A percentile compares a stretch with the other conserved stretches of the same genome.
phyloP scores from a whole-genome alignment of 1,140 invertebrate species.

The Tenebrio molitor region DNA sequence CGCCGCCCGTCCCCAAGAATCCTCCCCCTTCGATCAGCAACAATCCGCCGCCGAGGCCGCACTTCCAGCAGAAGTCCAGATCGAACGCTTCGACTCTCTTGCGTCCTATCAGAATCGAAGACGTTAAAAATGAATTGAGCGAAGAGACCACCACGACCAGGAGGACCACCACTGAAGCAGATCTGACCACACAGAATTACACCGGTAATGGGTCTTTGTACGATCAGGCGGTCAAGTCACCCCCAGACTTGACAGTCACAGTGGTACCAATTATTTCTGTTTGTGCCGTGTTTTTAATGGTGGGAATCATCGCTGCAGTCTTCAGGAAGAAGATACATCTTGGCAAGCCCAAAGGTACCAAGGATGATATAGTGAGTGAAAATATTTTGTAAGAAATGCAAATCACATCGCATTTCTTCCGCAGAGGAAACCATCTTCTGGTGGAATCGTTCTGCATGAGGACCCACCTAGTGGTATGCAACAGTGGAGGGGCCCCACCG shows the following conservation, averaged over 20 bases:
- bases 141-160: neutral
- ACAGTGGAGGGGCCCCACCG: slow-evolving; percentile 82
- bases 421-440: slow-evolving; percentile 70
- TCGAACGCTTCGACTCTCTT: slow-evolving; percentile 59
- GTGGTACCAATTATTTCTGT: slow-evolving; percentile 73
- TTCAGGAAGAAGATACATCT: slow-evolving; percentile 72
- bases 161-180: neutral
- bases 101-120: slow-evolving; percentile 49
- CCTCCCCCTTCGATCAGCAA: neutral
- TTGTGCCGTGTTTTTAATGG: slow-evolving; percentile 70
- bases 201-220: slow-evolving; percentile 33
- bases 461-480: slow-evolving; percentile 74
- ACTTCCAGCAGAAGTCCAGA: slow-evolving; percentile 54
- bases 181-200: neutral
- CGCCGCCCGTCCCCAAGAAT: slow-evolving; percentile 34
- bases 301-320: slow-evolving; percentile 70
- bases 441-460: slow-evolving; percentile 68
- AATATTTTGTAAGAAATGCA: no score
- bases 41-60: slow-evolving; percentile 15
- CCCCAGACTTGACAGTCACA: slow-evolving; percentile 69
- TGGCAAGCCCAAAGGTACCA: slow-evolving; percentile 68
- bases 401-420: no score
- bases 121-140: slow-evolving; percentile 17
- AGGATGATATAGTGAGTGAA: slow-evolving; percentile 72
- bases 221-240: slow-evolving; percentile 64